Conservation (phyloP, 1,140 invertebrate species). For the Gonioctena quinquepunctata region DNA sequence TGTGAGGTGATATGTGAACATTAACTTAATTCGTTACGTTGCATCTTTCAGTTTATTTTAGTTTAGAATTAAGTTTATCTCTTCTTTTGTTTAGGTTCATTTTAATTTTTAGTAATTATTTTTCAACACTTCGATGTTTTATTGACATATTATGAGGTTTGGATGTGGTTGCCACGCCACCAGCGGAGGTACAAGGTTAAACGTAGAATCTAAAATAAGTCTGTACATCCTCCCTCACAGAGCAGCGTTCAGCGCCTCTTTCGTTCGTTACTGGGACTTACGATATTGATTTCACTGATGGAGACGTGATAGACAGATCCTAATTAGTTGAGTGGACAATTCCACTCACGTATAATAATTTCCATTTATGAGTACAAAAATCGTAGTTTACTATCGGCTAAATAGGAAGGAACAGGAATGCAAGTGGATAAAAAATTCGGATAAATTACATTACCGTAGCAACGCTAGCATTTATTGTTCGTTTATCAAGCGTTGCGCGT, state of each 20-base stretch:
- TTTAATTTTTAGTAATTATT: conserved; percentile 22
- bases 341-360: too few species aligned
- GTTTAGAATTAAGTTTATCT: neutral
- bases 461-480: too few species aligned
- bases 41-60: neutral
- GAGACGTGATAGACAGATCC: too few species aligned
- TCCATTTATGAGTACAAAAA: too few species aligned
- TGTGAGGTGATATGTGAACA: neutral
- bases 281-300: neutral
- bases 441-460: too few species aligned
- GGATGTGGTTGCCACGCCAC: conserved; percentile 5
- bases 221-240: neutral
- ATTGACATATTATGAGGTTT: conserved; percentile 15
- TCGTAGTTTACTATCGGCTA: too few species aligned
- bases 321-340: too few species aligned
- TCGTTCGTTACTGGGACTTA: neutral
- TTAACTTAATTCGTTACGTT: neutral
- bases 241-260: neutral
- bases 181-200: neutral
- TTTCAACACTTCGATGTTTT: conserved; percentile 23
- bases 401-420: too few species aligned
- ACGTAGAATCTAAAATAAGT: neutral
- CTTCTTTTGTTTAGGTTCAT: neutral
- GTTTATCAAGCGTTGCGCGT: too few species aligned
- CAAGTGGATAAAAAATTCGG: too few species aligned